These are phyloP conservation scores for Lateolabrax maculatus DNA, from an alignment of 2,797 vertebrate genomes.

Conservation along the genomic window DNA sequence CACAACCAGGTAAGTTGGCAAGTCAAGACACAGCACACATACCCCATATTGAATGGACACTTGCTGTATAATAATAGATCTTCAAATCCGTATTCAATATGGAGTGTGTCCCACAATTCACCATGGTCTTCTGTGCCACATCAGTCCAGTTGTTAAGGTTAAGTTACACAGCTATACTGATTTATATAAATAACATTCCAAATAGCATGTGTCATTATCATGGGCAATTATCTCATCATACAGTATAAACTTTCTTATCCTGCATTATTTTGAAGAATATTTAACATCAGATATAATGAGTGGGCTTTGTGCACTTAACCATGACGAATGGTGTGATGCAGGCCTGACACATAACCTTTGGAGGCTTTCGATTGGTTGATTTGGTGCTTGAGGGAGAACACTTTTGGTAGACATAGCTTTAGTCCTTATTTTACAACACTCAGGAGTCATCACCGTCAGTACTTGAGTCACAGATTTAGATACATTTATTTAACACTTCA, in stretches of 20 bases:
- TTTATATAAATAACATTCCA: not conserved
- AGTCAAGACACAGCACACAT: not conserved
- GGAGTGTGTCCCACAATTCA: not conserved
- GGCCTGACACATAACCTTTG: conserved; percentile 33
- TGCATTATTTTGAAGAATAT: not conserved
- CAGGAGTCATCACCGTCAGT: not conserved
- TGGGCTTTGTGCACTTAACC: conserved; percentile 31
- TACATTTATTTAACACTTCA: conserved; percentile 21
- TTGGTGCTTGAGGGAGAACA: conserved; percentile 11
- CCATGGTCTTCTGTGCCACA: not conserved
- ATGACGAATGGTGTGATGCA: conserved; percentile 32
- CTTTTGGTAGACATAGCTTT: conserved; percentile 9
- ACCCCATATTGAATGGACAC: not conserved
- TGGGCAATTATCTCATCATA: not conserved
- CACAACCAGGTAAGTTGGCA: not conserved
- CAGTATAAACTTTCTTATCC: not conserved
- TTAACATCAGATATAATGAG: not conserved
- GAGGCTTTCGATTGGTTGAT: conserved; percentile 28
- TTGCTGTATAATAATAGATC: not conserved
- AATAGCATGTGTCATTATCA: not conserved
- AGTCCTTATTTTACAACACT: conserved; percentile 19
- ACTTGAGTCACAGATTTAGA: conserved; percentile 43
- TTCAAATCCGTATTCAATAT: not conserved
- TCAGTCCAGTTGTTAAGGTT: not conserved
- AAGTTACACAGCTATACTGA: not conserved